Conservation (phyloP, 2,113 vertebrate genomes). For the Melanerpes formicivorus region DNA sequence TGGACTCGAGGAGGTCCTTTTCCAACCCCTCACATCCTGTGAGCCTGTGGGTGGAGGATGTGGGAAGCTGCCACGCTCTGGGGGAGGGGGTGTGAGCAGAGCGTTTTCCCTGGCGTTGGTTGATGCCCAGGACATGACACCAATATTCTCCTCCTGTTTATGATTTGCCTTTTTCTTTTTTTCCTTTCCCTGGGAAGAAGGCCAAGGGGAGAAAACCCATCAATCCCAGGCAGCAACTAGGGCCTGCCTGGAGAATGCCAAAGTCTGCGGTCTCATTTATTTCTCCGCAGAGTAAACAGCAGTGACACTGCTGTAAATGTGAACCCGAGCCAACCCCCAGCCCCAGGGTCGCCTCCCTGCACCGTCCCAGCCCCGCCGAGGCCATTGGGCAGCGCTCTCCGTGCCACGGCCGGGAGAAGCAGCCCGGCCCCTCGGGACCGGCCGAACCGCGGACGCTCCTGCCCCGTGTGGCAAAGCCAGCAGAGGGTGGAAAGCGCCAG, state of each 20-base stretch:
- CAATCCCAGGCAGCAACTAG: slow-evolving; percentile 35
- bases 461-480: neutral
- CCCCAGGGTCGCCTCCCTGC: neutral
- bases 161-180: slow-evolving; percentile 22
- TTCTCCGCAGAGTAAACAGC: slow-evolving; percentile 64
- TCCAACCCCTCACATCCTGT: too few species aligned
- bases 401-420: accelerated
- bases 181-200: slow-evolving; percentile 27
- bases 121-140: slow-evolving; percentile 42
- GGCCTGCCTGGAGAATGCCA: slow-evolving; percentile 15
- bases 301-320: slow-evolving; percentile 43
- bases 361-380: accelerated
- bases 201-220: slow-evolving; percentile 64
- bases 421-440: neutral
- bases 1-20: too few species aligned
- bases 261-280: slow-evolving; percentile 55
- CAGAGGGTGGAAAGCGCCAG: accelerated
- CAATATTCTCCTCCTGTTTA: slow-evolving; percentile 64
- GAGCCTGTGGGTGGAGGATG: neutral
- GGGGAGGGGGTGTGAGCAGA: neutral
- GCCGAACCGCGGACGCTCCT: neutral
- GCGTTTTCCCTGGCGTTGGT: neutral
- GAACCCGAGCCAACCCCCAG: neutral
- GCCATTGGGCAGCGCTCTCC: neutral
- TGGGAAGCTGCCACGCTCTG: accelerated